Base-by-base conservation (phyloP, 2,888 invertebrate genomes). In the Melinopterus prodromus region DNA sequence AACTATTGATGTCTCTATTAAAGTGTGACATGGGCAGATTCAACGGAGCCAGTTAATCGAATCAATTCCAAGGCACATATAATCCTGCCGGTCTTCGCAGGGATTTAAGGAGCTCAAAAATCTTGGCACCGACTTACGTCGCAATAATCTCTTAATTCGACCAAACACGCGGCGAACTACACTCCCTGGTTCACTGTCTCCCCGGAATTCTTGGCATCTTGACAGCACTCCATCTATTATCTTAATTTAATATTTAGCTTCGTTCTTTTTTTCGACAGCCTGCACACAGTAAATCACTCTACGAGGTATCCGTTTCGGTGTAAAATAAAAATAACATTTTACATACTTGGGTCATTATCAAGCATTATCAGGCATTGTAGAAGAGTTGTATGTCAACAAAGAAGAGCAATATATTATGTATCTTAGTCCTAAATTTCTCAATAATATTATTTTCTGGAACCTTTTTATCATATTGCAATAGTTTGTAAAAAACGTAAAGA, bases 141-240 rank as follows among this genome's bases (percentile, higher is more conserved):
- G 83, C 84, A 83, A 83, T 84, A 84, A 84, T 84, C 84, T 84
- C 83, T 84, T 84, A 84, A 84, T 84, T 84, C 84, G 53, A 53
- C 53, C 53, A 53, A 53, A 53, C 53, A 53, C 9, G 53, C 53
- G 53, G 12, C 53, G 53, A 9, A 53, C 53, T 53, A 7, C 53
- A 53, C 53, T 53, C 53, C 53, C 53, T 12, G 12, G 53, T 53
- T 53, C 53, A 53, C 53, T 9, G 53, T 53, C 53, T 53, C 12
- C 53, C 53, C 7, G 53, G 53, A 7, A 53, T 53, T 53, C 53
- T 53, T 53, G 53, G 53, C 53, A 53, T 53, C 53, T 53, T 53
- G 53, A 53, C 53, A 53, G 53, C 7, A 9, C 7, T 12, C 12
- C 53, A 53, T 53, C 53, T 12, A 53, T 53, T 53, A 53, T 53